These are phyloP conservation scores for Lycocorax pyrrhopterus DNA, from an alignment of 2,113 vertebrate species.

Conservation along the genomic window DNA sequence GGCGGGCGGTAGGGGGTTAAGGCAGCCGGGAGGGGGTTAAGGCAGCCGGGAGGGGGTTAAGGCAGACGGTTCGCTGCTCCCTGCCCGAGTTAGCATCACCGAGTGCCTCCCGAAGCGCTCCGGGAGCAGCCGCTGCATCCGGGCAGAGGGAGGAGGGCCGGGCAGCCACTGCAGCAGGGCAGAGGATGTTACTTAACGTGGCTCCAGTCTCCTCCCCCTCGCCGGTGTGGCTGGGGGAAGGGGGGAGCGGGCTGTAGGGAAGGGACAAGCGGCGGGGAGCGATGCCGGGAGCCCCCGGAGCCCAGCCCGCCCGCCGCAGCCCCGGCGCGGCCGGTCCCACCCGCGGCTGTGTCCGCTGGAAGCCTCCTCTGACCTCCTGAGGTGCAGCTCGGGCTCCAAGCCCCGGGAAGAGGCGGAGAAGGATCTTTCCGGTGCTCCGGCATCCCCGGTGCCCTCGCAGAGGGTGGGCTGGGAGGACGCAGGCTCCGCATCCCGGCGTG, in stretches of 20 bases:
- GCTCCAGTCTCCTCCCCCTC: conserved; percentile 7
- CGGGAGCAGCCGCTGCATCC: not conserved
- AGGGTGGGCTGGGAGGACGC: not conserved
- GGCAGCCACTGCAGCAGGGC: not conserved
- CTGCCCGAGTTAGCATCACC: conserved; percentile 27
- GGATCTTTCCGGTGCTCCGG: not conserved
- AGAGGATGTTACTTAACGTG: not conserved
- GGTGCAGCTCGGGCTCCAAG: accelerated
- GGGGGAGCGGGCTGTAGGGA: not conserved
- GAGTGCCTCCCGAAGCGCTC: conserved; percentile 7
- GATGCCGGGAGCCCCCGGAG: not conserved
- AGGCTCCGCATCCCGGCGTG: not conserved
- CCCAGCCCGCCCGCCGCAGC: not conserved
- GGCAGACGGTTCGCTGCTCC: not conserved
- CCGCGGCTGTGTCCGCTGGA: not conserved
- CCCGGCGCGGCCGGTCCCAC: not conserved
- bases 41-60: conserved; percentile 36
- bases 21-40: not conserved
- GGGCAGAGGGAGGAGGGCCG: not conserved
- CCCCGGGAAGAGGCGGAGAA: not conserved
- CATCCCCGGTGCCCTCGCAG: not conserved
- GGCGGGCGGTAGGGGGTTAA: not conserved
- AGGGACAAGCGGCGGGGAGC: not conserved
- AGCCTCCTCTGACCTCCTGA: not conserved
- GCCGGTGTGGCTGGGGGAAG: not conserved